phyloP scores from a whole-genome alignment of 1,140 invertebrate species.

The Bombus turneri region DNA sequence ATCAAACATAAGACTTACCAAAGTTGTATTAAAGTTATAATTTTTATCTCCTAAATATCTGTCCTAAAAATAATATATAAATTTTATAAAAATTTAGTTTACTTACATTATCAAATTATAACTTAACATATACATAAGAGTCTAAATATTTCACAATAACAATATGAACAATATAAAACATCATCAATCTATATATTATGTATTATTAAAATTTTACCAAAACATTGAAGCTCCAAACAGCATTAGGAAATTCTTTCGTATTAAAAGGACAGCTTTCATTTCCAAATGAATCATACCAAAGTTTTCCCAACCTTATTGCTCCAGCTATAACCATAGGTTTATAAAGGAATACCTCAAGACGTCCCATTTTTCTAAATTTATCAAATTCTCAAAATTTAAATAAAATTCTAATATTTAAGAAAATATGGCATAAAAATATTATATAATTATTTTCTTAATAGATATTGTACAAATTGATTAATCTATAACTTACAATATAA shows the following conservation, averaged over 20 bases:
- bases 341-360: background rate
- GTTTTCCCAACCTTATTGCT: background rate
- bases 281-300: background rate
- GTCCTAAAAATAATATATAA: conserved; percentile 6
- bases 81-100: background rate
- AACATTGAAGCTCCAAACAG: background rate
- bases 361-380: background rate
- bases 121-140: background rate
- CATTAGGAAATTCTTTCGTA: background rate
- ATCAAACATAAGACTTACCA: conserved; percentile 31
- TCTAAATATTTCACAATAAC: no score
- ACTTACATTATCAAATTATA: background rate
- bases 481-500: background rate
- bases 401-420: background rate
- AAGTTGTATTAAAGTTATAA: background rate
- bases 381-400: background rate
- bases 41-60: background rate
- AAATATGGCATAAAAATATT: background rate
- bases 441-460: background rate
- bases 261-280: background rate
- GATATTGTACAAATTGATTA: background rate
- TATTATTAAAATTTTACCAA: conserved; percentile 44
- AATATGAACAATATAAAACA: no score
- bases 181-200: background rate
- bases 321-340: background rate